These are phyloP conservation scores for Cyanoramphus novaezelandiae DNA, from an alignment of 2,113 vertebrate species.

Conservation along the genomic window DNA sequence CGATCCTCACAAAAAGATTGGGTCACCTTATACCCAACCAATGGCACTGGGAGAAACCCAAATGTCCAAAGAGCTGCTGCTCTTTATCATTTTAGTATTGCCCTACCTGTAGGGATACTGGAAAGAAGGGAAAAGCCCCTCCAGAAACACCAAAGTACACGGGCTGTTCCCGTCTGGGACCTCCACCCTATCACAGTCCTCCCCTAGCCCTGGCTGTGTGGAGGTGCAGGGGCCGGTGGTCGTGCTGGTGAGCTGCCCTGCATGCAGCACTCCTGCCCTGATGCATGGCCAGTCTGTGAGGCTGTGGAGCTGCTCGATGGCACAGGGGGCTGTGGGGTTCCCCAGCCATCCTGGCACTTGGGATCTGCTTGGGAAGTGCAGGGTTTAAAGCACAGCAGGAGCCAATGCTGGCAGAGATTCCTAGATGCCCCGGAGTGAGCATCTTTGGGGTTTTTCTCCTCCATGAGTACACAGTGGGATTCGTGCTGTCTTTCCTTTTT, in stretches of 20 bases:
- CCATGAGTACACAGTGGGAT: background rate
- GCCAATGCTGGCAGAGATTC: background rate
- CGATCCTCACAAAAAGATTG: background rate
- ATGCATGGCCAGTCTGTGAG: background rate
- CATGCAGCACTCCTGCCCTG: background rate
- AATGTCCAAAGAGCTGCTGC: fast-evolving
- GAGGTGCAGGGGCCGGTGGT: fast-evolving
- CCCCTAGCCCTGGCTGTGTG: background rate
- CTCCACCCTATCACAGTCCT: background rate
- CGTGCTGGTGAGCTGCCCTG: background rate
- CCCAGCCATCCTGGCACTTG: background rate
- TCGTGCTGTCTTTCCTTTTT: background rate
- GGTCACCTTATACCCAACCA: fast-evolving
- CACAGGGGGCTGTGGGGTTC: background rate
- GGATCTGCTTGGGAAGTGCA: background rate
- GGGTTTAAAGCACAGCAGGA: background rate
- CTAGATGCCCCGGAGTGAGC: too few relatives aligned
- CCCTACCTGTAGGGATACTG: background rate
- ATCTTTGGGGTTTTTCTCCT: background rate
- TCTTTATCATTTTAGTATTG: background rate
- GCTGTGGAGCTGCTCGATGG: background rate
- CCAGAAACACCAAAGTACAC: background rate
- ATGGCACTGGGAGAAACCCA: background rate
- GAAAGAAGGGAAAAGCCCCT: background rate
- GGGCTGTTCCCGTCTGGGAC: background rate